Conservation (phyloP, 2,113 vertebrate species). For the Kryptolebias marmoratus region DNA sequence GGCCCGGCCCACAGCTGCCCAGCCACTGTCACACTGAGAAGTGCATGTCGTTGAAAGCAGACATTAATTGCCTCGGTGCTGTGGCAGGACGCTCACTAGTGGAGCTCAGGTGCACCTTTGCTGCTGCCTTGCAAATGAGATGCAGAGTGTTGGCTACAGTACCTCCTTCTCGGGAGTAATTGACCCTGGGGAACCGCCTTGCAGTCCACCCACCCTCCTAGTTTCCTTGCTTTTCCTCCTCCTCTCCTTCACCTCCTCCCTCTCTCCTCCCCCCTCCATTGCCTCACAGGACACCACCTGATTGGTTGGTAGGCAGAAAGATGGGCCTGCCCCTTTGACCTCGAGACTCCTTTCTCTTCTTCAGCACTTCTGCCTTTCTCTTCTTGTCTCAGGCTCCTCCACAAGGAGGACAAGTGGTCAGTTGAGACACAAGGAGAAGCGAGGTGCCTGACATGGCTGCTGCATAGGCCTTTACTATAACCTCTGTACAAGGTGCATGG, state of each 20-base stretch:
- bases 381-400: constrained; percentile 52
- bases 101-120: constrained; percentile 74
- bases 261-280: constrained; percentile 32
- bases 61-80: constrained; percentile 80
- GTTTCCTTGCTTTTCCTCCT: constrained; percentile 54
- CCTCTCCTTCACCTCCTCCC: constrained; percentile 56
- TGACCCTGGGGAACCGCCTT: constrained; percentile 79
- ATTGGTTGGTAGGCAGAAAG: constrained; percentile 78
- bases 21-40: constrained; percentile 75
- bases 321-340: constrained; percentile 77
- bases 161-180: constrained; percentile 79
- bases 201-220: constrained; percentile 63
- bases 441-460: constrained; percentile 9
- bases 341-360: constrained; percentile 38
- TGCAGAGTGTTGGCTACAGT: constrained; percentile 75
- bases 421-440: constrained; percentile 21
- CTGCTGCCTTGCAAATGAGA: constrained; percentile 80
- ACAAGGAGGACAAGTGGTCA: constrained; percentile 65
- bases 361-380: constrained; percentile 28
- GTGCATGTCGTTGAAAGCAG: constrained; percentile 75
- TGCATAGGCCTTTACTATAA: constrained; percentile 28
- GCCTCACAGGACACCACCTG: constrained; percentile 66
- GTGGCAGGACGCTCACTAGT: constrained; percentile 64
- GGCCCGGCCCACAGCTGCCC: constrained; percentile 68
- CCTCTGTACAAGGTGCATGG: constrained; percentile 10